Evolutionary conservation across 2,113 vertebrate genomes (phyloP).

Genomic region (Elgaria multicarinata): DNA sequence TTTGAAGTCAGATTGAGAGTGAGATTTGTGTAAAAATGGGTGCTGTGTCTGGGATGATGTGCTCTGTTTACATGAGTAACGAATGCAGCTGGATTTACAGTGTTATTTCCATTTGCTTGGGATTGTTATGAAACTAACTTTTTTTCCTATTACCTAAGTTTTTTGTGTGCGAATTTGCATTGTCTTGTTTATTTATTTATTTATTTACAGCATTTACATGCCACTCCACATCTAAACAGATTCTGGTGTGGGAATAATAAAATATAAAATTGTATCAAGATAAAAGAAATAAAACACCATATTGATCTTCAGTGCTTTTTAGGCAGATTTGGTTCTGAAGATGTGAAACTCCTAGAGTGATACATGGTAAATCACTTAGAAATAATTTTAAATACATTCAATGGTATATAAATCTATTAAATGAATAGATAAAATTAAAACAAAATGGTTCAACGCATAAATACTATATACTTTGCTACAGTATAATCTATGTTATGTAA

Average conservation of each 20-base stretch:
- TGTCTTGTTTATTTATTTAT: too few relatives aligned
- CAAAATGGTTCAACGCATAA: neutral
- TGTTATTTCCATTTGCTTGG: neutral
- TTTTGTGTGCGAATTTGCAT: too few relatives aligned
- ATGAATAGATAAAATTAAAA: too few relatives aligned
- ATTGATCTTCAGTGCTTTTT: neutral
- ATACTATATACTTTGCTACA: neutral
- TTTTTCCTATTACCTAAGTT: neutral
- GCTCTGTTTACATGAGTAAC: neutral
- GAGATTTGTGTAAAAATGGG: neutral
- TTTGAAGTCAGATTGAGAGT: conserved; percentile 20
- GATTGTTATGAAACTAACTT: neutral
- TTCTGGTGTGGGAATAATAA: too few relatives aligned
- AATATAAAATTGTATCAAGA: too few relatives aligned
- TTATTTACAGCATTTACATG: too few relatives aligned
- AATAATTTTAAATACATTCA: too few relatives aligned
- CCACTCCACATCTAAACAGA: too few relatives aligned
- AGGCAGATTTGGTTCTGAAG: neutral
- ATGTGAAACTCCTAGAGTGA: neutral
- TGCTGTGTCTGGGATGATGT: neutral
- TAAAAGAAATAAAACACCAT: too few relatives aligned
- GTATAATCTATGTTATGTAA: neutral
- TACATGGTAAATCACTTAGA: neutral
- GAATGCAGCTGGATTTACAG: neutral
- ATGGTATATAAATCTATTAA: too few relatives aligned